These are phyloP conservation scores for Horisme vitalbata DNA, from an alignment of 2,888 invertebrate species.

Conservation along the genomic window DNA sequence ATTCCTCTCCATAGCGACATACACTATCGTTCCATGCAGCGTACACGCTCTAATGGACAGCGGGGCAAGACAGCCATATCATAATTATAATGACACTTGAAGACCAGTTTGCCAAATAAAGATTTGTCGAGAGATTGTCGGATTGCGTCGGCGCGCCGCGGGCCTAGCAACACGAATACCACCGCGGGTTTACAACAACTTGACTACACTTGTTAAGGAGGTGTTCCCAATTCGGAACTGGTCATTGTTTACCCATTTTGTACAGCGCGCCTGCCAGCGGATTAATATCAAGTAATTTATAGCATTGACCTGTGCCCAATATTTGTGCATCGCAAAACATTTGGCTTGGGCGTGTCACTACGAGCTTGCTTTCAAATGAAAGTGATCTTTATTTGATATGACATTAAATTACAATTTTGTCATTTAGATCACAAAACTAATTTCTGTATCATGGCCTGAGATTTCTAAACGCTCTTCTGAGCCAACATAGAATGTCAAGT, in stretches of 20 bases:
- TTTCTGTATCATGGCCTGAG: no score
- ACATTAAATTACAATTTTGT: no score
- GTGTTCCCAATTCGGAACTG: conserved; percentile 30
- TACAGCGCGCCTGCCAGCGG: conserved; percentile 18
- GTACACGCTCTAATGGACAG: no score
- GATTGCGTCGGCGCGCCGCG: neutral
- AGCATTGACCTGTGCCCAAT: conserved; percentile 19
- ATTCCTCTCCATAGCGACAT: no score
- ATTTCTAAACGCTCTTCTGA: neutral
- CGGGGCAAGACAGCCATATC: neutral
- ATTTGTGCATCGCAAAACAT: neutral
- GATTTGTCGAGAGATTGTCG: conserved; percentile 15
- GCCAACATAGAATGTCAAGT: conserved; percentile 46
- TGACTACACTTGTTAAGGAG: conserved; percentile 28
- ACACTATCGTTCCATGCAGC: no score
- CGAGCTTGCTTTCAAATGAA: no score
- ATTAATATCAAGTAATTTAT: conserved; percentile 26
- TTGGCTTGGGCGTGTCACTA: no score
- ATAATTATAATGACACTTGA: conserved; percentile 10
- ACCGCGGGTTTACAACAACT: conserved; percentile 21
- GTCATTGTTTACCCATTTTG: conserved; percentile 32
- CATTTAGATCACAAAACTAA: no score
- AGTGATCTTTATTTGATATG: no score
- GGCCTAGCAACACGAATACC: conserved; percentile 28
- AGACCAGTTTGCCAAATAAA: conserved; percentile 26